Conservation (phyloP, 2,888 invertebrate species). For the Atethmia centrago region DNA sequence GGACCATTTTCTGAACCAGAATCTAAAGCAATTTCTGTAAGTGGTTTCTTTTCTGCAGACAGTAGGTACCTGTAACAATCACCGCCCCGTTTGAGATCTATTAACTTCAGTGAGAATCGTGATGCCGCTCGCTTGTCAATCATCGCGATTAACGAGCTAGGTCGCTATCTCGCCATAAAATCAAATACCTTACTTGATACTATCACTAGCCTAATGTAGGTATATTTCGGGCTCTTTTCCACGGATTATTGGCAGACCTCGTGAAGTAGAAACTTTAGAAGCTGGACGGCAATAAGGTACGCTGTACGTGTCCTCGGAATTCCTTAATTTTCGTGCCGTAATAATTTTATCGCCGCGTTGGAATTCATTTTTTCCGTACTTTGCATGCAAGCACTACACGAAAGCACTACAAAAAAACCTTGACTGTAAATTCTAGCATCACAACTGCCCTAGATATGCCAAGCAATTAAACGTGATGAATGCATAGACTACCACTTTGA, state of each 20-base stretch:
- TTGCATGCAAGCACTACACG: background rate
- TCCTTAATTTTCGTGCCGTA: background rate
- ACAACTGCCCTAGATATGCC: slow-evolving; percentile 17
- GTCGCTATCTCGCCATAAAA: background rate
- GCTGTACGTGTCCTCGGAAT: background rate
- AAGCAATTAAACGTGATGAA: slow-evolving; percentile 1
- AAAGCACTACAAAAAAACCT: slow-evolving; percentile 12
- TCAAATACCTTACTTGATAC: background rate
- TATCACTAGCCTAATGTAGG: background rate
- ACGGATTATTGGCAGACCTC: no score
- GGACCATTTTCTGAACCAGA: slow-evolving; percentile 97
- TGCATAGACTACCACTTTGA: slow-evolving; percentile 5
- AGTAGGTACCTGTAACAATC: background rate
- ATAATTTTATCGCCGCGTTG: no score
- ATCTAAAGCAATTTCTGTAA: slow-evolving; percentile 91
- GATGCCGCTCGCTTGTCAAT: background rate
- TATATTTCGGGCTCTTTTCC: background rate
- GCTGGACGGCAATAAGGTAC: background rate
- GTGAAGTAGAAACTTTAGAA: background rate
- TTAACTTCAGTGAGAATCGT: background rate
- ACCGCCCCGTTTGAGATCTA: no score
- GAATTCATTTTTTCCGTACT: background rate
- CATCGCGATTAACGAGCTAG: background rate
- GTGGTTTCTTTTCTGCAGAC: slow-evolving; percentile 54
- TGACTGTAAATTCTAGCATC: slow-evolving; percentile 21